A percentile compares a stretch with the other conserved stretches of the same genome.
Evolutionary conservation across 2,888 invertebrate species (phyloP).

Genomic region (Cyclophora albipunctata): DNA sequence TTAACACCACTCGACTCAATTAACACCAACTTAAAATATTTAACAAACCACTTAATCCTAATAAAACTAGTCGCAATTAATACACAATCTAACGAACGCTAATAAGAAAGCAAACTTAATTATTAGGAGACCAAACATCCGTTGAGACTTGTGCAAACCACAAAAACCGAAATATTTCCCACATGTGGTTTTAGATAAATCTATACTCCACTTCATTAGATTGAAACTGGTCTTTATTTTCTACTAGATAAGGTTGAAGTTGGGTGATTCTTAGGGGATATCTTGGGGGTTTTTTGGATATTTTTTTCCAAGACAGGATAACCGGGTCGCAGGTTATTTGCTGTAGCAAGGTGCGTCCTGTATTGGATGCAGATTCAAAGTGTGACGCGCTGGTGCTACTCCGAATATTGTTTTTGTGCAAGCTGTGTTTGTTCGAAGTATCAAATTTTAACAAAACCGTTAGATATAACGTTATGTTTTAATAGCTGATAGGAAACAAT

Average conservation of each 20-base stretch:
- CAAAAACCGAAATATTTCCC: constrained; percentile 62
- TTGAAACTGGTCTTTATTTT: no score
- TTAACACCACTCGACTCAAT: background rate
- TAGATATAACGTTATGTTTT: constrained; percentile 2
- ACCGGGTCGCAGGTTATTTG: constrained; percentile 74
- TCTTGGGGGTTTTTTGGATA: constrained; percentile 22
- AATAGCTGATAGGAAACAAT: constrained; percentile 12
- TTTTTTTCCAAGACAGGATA: constrained; percentile 56
- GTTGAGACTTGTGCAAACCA: constrained; percentile 39
- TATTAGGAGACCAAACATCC: constrained; percentile 67
- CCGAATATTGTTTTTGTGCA: constrained; percentile 48
- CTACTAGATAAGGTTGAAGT: no score
- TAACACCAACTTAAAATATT: background rate
- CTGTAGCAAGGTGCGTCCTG: constrained; percentile 66
- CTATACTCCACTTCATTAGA: no score
- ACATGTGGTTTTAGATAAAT: constrained; percentile 20
- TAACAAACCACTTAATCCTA: no score
- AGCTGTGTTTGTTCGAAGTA: constrained; percentile 32
- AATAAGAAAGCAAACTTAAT: constrained; percentile 60
- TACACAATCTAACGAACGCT: constrained; percentile 18
- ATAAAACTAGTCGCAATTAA: no score
- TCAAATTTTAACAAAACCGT: constrained; percentile 2
- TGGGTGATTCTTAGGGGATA: no score
- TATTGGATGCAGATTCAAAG: constrained; percentile 42
- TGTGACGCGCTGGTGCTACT: constrained; percentile 46